Base-by-base conservation (phyloP, 2,797 vertebrate species). In the Platalea minor region DNA sequence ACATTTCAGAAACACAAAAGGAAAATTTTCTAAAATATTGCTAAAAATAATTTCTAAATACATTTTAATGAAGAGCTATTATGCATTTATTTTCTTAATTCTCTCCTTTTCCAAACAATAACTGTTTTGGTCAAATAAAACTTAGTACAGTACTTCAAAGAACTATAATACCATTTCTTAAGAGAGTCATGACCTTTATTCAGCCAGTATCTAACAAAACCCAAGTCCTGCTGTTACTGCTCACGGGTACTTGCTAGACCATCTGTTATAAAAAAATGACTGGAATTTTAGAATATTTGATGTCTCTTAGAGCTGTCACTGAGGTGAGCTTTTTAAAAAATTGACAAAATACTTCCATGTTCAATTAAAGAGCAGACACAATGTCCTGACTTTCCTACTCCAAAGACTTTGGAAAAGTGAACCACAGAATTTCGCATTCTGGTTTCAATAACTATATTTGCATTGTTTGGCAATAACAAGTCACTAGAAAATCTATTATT, bases 121-220 rank as follows among this genome's bases (percentile, higher is more conserved):
- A 56, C 25, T 23, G 28, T 24, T 91, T 59, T 26, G 61, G 31
- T 54, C 41, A 77, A 78, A 50, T 35, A 91, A 69, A 91, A 68
- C 26, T 53, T 54, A 70, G 13, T 1, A 37, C 13, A 74, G 14
- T 35, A 53, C 25, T 72, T 85, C 28, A 24, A 68, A 85, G 75
- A 89, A 60, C 17, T 45, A 13, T 11, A 69, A 79, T 24, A 56
- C n/a, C 26, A 61, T 84, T 95, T 91, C 88, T 91, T 61, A 64
- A 59, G 88, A 94, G 83, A 96, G 92, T 84, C 91, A 67, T 3
- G 79, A 96, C 94, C 96, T 96, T 88, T 93, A 91, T 78, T 90
- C 95, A 91, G 57, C 53, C 93, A 85, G 1, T 31, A 93, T 72
- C 78, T 83, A 89, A 41, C 88, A 88, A 88, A 64, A 67, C 94